phyloP scores from a whole-genome alignment of 1,140 invertebrate genomes.

The Papilio helenus region DNA sequence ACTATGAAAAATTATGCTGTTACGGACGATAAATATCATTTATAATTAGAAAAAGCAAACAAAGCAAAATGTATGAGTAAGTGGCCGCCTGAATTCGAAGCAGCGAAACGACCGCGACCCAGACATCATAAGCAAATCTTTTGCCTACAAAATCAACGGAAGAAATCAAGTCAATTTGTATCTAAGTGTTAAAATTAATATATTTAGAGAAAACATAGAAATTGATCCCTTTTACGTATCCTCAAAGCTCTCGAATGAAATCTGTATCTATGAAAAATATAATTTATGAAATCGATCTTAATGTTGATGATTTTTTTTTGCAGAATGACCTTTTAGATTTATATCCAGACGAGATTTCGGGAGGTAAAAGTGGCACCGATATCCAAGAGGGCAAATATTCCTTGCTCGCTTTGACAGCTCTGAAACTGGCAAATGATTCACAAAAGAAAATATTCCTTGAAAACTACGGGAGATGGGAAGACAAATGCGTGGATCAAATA shows the following conservation, averaged over 20 bases:
- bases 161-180: too few species aligned
- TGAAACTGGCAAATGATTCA: neutral
- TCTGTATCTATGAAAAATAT: too few species aligned
- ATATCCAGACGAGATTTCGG: neutral
- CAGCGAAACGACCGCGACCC: too few species aligned
- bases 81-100: too few species aligned
- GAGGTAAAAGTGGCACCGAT: constrained; percentile 29
- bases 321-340: constrained; percentile 29
- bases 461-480: constrained; percentile 31
- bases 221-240: neutral
- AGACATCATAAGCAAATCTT: too few species aligned
- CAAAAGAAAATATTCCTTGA: constrained; percentile 25
- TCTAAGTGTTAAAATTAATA: too few species aligned
- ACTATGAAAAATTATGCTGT: too few species aligned
- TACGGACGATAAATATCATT: too few species aligned
- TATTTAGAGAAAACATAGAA: too few species aligned
- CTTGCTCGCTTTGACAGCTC: constrained; percentile 10
- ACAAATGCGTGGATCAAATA: constrained; percentile 16
- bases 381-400: constrained; percentile 35
- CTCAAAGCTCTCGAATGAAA: neutral
- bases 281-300: neutral
- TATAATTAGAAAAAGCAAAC: too few species aligned
- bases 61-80: too few species aligned
- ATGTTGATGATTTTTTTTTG: neutral
- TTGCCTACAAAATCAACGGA: too few species aligned